Evolutionary conservation across 2,888 invertebrate genomes (phyloP).

Genomic region (Caenorhabditis zanzibari): DNA sequence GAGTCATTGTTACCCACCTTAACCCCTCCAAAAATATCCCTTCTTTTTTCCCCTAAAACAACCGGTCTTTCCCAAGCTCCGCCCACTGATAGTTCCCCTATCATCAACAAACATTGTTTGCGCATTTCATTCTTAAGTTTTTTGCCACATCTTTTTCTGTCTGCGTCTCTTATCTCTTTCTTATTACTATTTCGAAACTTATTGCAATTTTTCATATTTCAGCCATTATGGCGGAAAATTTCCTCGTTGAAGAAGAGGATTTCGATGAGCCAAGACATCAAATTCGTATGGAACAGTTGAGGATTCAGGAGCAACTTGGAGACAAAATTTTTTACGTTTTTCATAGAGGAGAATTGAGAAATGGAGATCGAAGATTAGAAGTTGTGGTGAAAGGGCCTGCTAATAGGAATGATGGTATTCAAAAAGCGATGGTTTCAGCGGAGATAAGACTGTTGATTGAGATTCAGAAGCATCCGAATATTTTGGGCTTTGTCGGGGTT

Average conservation of each 20-base stretch:
- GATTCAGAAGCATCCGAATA: conserved; percentile 5
- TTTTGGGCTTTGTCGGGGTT: not conserved
- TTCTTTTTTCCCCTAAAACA: not conserved
- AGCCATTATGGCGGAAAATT: not conserved
- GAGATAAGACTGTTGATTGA: not conserved
- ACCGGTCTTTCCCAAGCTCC: too few relatives aligned
- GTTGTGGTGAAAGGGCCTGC: not conserved
- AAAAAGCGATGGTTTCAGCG: not conserved
- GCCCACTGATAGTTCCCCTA: not conserved
- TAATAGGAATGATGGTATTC: not conserved
- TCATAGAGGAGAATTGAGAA: not conserved
- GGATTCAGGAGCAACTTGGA: not conserved
- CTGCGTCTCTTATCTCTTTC: not conserved
- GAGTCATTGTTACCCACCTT: too few relatives aligned
- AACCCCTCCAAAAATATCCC: not conserved
- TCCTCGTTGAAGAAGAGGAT: not conserved
- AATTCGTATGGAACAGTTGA: not conserved
- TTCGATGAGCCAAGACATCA: not conserved
- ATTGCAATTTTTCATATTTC: not conserved
- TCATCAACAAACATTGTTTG: not conserved
- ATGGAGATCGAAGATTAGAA: not conserved
- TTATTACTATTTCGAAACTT: not conserved
- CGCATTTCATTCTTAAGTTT: not conserved
- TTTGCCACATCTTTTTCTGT: not conserved
- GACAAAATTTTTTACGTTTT: not conserved